A percentile compares a stretch with the other conserved stretches of the same genome.
Evolutionary conservation across 2,888 invertebrate species (phyloP).

Genomic region (Troides helena): DNA sequence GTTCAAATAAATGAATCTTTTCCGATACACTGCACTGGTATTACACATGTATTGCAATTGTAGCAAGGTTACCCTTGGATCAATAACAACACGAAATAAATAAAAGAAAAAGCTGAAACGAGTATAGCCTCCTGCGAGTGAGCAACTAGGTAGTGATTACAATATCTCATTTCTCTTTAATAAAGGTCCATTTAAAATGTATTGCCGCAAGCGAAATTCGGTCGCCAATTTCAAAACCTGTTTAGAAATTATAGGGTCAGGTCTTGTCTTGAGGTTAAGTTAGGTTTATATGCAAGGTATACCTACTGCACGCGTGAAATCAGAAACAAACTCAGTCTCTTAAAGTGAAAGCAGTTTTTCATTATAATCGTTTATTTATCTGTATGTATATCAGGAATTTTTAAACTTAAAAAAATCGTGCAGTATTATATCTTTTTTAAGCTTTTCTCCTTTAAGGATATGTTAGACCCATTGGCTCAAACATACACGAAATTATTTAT

Average conservation of each 20-base stretch:
- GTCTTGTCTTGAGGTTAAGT: slow-evolving; percentile 53
- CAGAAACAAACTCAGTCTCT: slow-evolving; percentile 4
- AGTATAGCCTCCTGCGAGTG: slow-evolving; percentile 35
- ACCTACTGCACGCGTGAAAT: slow-evolving; percentile 9
- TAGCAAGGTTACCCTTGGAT: slow-evolving; percentile 15
- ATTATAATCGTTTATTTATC: neutral
- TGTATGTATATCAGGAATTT: no score
- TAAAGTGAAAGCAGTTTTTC: neutral
- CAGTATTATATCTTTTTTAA: no score
- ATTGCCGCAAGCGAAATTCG: slow-evolving; percentile 62
- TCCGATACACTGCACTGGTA: neutral
- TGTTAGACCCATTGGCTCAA: no score
- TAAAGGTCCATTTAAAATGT: slow-evolving; percentile 69
- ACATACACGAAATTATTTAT: no score
- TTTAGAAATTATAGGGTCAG: slow-evolving; percentile 79
- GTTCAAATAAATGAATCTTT: slow-evolving; percentile 4
- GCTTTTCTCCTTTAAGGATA: no score
- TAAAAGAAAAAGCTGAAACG: slow-evolving; percentile 27
- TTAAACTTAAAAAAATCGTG: no score
- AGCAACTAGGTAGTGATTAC: slow-evolving; percentile 64
- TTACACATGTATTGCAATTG: slow-evolving; percentile 11
- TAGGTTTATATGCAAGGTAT: slow-evolving; percentile 39
- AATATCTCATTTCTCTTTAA: slow-evolving; percentile 73
- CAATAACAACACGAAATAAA: slow-evolving; percentile 22
- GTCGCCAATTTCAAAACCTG: slow-evolving; percentile 77